Percentiles rank a stretch among this genome's conserved stretches.
These are phyloP conservation scores for Erpetoichthys calabaricus DNA, from an alignment of 2,797 vertebrate genomes.

Conservation along the genomic window DNA sequence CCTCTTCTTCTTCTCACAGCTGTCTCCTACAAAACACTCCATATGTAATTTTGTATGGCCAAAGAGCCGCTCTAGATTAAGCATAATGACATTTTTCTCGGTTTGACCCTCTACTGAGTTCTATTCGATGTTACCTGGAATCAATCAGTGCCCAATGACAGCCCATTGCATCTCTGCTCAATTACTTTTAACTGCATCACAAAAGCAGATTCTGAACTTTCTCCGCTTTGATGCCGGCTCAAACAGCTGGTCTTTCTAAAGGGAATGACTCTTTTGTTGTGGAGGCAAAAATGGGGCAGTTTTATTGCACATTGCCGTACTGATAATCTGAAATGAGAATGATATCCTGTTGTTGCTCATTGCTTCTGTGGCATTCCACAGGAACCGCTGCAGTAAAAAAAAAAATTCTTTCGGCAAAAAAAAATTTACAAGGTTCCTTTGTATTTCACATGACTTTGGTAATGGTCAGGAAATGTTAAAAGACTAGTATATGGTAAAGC, in stretches of 20 bases:
- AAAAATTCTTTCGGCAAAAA: no score
- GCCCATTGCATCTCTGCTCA: background rate
- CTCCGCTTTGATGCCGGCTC: background rate
- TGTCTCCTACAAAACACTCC: background rate
- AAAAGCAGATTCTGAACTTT: background rate
- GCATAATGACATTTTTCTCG: background rate
- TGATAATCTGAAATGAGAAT: background rate
- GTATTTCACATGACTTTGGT: no score
- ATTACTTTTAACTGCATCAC: conserved; percentile 1
- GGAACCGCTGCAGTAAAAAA: background rate
- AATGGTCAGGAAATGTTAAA: no score
- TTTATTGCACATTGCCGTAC: background rate
- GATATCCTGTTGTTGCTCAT: background rate
- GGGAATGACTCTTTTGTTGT: background rate
- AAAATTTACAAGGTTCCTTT: no score
- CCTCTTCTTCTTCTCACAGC: background rate
- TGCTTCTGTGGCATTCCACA: conserved; percentile 2
- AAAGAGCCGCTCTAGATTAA: background rate
- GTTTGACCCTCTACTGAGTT: background rate
- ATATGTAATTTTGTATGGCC: background rate
- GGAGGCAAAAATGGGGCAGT: background rate
- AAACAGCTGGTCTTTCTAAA: conserved; percentile 1
- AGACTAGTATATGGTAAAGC: no score
- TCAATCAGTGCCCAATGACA: conserved; percentile 1
- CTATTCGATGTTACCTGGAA: background rate